Percentiles rank a stretch among this genome's conserved stretches.
Conservation (phyloP, 2,797 vertebrate genomes). For the Smutsia temminckii region DNA sequence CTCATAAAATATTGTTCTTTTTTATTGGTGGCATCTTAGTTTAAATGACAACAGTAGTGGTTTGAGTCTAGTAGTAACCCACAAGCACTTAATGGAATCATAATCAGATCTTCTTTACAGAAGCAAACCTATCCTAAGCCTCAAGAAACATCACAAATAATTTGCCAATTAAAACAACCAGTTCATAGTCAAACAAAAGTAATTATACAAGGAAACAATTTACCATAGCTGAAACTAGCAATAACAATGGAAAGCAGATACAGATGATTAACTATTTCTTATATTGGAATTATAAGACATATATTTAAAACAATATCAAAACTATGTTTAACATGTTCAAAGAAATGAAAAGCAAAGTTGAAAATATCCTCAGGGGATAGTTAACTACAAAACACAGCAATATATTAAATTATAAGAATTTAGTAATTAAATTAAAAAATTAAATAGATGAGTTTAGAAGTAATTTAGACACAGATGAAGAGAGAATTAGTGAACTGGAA, state of each 20-base stretch:
- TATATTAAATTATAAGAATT: neutral
- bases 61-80: neutral
- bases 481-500: conserved; percentile 3
- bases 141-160: neutral
- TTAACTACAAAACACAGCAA: neutral
- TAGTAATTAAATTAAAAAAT: neutral
- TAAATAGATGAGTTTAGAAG: neutral
- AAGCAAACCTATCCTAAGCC: neutral
- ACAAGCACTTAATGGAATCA: neutral
- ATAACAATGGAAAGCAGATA: neutral
- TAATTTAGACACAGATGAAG: neutral
- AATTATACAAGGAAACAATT: neutral
- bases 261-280: neutral
- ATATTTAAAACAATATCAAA: neutral
- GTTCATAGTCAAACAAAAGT: neutral
- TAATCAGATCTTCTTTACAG: neutral
- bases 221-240: neutral
- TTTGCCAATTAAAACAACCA: neutral
- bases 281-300: neutral
- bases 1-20: neutral
- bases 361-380: neutral
- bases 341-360: neutral
- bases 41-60: neutral
- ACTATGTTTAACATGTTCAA: neutral
- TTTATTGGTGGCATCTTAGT: neutral